phyloP scores from a whole-genome alignment of 2,797 vertebrate genomes.

The Glyptemys insculpta region DNA sequence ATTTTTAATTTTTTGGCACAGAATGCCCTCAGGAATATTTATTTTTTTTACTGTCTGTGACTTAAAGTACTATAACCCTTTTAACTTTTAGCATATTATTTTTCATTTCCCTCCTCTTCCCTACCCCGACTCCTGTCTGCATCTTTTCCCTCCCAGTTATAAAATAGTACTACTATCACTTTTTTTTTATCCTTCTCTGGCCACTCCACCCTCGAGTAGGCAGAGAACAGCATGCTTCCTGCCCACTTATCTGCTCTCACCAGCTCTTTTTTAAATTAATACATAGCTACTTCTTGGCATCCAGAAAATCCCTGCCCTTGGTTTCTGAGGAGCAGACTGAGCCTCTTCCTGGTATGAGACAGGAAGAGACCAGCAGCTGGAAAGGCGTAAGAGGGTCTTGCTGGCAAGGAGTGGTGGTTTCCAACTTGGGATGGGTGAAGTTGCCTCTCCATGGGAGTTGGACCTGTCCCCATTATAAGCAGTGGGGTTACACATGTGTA shows the following conservation, averaged over 20 bases:
- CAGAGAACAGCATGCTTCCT: background rate
- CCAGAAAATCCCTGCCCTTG: background rate
- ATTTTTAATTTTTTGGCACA: too few relatives aligned
- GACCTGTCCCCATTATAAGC: background rate
- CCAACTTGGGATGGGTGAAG: background rate
- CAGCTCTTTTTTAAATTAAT: background rate
- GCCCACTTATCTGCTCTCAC: background rate
- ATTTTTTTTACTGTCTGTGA: too few relatives aligned
- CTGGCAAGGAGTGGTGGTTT: background rate
- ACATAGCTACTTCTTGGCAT: background rate
- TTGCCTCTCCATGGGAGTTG: background rate
- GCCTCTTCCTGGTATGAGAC: background rate
- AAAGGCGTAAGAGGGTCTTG: too few relatives aligned
- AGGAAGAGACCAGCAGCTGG: background rate
- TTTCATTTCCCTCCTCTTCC: background rate
- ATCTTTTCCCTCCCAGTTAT: background rate
- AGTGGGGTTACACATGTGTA: background rate
- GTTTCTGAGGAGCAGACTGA: background rate
- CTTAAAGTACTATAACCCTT: background rate
- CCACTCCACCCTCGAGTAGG: background rate
- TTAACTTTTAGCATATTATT: background rate
- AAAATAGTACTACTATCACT: background rate
- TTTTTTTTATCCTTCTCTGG: background rate
- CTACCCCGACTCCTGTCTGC: conserved; percentile 12
- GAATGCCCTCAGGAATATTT: too few relatives aligned